phyloP scores from a whole-genome alignment of 53 echinoderm and acorn worm genomes.

The Zoroaster sp. region DNA sequence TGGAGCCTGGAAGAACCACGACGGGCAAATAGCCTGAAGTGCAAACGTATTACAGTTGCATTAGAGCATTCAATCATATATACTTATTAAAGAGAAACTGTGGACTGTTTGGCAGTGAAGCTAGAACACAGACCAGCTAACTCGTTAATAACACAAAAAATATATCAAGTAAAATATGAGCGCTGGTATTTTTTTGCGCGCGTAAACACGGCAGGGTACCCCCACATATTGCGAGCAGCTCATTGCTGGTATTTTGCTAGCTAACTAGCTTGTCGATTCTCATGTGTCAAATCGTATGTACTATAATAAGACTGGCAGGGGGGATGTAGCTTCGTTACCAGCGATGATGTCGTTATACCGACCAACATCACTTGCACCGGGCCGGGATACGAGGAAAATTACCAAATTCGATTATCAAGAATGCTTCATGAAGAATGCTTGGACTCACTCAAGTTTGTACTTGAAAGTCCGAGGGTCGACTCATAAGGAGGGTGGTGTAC shows the following conservation, averaged over 20 bases:
- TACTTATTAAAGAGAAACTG: background rate
- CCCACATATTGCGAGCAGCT: constrained; percentile 46
- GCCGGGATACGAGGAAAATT: background rate
- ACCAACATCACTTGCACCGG: background rate
- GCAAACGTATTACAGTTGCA: constrained; percentile 30
- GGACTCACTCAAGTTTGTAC: constrained; percentile 27
- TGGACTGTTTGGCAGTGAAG: background rate
- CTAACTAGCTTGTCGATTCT: constrained; percentile 49
- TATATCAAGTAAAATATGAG: constrained; percentile 4
- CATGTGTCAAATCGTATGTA: constrained; percentile 49
- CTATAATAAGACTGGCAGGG: constrained; percentile 40
- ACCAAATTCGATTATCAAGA: constrained; percentile 38
- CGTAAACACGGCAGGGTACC: constrained; percentile 20
- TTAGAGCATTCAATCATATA: background rate
- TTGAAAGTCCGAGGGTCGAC: constrained; percentile 21
- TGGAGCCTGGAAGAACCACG: background rate
- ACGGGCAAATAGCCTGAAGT: constrained; percentile 26
- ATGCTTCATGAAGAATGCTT: constrained; percentile 36
- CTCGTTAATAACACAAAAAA: background rate
- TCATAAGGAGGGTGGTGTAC: constrained; percentile 17
- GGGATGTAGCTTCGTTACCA: constrained; percentile 19
- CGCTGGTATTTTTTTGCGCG: constrained; percentile 52
- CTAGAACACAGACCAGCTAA: background rate
- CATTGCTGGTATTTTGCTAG: constrained; percentile 49
- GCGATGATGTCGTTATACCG: constrained; percentile 4